Conservation (phyloP, 2,113 vertebrate genomes). For the Cololabis saira region DNA sequence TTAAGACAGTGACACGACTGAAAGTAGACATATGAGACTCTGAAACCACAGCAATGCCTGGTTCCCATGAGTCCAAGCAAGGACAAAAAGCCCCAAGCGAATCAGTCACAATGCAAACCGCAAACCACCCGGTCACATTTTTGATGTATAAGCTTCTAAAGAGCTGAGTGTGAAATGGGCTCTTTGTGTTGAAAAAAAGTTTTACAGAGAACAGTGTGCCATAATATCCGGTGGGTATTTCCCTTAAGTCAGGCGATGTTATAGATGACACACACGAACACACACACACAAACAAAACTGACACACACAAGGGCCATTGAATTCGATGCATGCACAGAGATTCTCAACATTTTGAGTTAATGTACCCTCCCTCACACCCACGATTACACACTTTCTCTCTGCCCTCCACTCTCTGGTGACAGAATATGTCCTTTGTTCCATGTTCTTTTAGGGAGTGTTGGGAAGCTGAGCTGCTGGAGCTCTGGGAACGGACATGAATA, state of each 20-base stretch:
- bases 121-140: conserved; percentile 58
- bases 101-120: conserved; percentile 49
- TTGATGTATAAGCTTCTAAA: conserved; percentile 67
- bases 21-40: conserved; percentile 58
- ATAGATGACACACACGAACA: conserved; percentile 24
- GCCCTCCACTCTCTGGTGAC: conserved; percentile 36
- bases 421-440: conserved; percentile 72
- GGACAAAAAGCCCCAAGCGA: conserved; percentile 60
- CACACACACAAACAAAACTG: conserved; percentile 19
- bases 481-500: conserved; percentile 68
- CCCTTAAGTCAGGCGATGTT: conserved; percentile 46
- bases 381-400: conserved; percentile 16
- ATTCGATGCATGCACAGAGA: conserved; percentile 29
- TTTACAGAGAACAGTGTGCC: conserved; percentile 56
- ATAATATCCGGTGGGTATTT: conserved; percentile 63
- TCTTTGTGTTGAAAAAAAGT: conserved; percentile 68
- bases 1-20: conserved; percentile 38
- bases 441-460: conserved; percentile 54
- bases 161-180: conserved; percentile 57
- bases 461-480: conserved; percentile 47
- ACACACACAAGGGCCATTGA: conserved; percentile 39
- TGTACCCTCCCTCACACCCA: conserved; percentile 26
- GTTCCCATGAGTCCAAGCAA: conserved; percentile 72
- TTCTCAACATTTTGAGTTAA: conserved; percentile 41
- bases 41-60: conserved; percentile 42